These are phyloP conservation scores for Monomorium pharaonis DNA, from an alignment of 1,140 invertebrate genomes.

Conservation along the genomic window DNA sequence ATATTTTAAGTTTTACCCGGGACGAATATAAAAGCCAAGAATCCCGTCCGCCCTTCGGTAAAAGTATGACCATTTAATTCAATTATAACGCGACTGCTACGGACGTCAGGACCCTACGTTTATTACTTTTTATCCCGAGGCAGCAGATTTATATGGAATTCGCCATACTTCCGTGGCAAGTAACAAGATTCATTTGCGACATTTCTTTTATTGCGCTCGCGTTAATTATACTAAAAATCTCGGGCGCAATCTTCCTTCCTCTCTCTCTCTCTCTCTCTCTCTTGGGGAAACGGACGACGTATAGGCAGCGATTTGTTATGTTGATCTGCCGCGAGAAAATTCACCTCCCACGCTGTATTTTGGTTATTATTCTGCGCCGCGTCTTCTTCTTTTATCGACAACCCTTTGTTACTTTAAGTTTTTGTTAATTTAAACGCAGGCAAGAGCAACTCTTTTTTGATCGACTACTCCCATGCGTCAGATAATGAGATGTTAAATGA, in stretches of 20 bases:
- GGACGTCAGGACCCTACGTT: constrained; percentile 43
- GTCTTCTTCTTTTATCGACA: background rate
- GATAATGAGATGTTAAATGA: background rate
- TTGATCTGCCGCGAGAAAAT: constrained; percentile 27
- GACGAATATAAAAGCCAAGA: constrained; percentile 27
- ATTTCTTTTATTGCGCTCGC: constrained; percentile 50
- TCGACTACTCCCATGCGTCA: background rate
- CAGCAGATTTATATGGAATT: constrained; percentile 61
- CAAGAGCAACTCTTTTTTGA: background rate
- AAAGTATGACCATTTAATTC: constrained; percentile 55
- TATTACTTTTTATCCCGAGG: constrained; percentile 53
- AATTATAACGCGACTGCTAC: constrained; percentile 54
- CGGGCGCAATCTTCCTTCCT: constrained; percentile 24
- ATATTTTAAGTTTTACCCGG: constrained; percentile 42
- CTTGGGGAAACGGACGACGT: constrained; percentile 9
- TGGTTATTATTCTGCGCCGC: background rate
- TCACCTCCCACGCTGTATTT: constrained; percentile 2
- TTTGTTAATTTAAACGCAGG: background rate
- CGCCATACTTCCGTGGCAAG: constrained; percentile 49
- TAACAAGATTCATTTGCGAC: constrained; percentile 57
- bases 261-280: background rate
- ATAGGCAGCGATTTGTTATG: constrained; percentile 42
- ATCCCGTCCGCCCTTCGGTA: constrained; percentile 38
- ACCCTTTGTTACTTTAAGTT: background rate
- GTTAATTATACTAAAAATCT: constrained; percentile 61